Percentiles rank a stretch among this genome's conserved stretches.
These are phyloP conservation scores for Chiroxiphia lanceolata DNA, from an alignment of 2,797 vertebrate species.

Conservation along the genomic window DNA sequence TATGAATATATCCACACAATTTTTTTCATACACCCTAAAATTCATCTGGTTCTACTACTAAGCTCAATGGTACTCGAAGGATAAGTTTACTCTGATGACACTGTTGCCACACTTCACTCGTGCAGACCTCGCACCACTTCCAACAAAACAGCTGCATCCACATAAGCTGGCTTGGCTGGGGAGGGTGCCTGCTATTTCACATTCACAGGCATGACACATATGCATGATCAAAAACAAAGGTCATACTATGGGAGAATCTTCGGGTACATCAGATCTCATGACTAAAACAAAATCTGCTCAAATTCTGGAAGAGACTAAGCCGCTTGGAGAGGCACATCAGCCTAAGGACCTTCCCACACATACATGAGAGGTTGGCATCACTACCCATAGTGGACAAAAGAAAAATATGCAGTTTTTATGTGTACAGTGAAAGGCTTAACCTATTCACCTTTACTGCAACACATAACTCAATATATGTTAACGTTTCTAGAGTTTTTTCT, in stretches of 20 bases:
- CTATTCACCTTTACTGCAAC: fast-evolving
- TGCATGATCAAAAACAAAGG: neutral
- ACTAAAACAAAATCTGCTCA: neutral
- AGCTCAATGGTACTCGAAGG: neutral
- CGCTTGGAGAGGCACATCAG: fast-evolving
- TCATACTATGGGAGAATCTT: neutral
- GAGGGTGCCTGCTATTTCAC: neutral
- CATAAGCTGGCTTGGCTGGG: neutral
- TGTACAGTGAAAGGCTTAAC: neutral
- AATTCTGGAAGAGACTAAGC: neutral
- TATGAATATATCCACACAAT: neutral
- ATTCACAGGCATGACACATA: neutral
- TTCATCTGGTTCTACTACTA: neutral
- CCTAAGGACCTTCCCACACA: fast-evolving
- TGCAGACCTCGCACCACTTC: neutral
- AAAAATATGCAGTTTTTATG: no score
- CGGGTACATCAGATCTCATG: neutral
- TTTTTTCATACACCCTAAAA: neutral
- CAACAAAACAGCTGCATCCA: neutral
- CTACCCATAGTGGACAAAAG: neutral
- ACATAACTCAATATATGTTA: neutral
- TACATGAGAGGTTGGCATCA: neutral
- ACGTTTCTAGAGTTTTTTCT: neutral
- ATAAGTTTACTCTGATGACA: neutral
- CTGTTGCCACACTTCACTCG: neutral